Conservation (phyloP, 2,797 vertebrate species). For the Triplophysa bombifrons region DNA sequence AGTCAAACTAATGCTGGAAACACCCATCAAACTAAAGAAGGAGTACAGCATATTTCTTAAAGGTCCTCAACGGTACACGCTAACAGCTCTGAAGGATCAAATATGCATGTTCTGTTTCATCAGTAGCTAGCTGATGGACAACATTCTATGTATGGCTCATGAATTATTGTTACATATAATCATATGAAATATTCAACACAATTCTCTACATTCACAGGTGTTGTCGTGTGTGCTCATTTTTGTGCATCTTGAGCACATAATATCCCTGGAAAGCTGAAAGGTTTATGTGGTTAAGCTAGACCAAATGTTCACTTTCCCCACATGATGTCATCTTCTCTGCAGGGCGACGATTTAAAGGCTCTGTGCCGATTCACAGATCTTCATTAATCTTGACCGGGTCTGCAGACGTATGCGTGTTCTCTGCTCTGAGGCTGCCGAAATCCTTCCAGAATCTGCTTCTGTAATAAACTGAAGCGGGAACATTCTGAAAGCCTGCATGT, state of each 20-base stretch:
- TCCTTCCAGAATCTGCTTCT: slow-evolving; percentile 18
- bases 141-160: slow-evolving; percentile 1
- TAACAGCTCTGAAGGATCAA: slow-evolving; percentile 2
- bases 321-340: slow-evolving; percentile 20
- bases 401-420: slow-evolving; percentile 6
- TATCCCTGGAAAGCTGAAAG: not conserved
- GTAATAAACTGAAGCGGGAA: slow-evolving; percentile 8
- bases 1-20: not conserved
- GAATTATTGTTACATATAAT: not conserved
- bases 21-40: no score
- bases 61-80: no score
- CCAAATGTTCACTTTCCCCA: slow-evolving; percentile 17
- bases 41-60: no score
- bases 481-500: slow-evolving; percentile 20
- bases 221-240: slow-evolving; percentile 12
- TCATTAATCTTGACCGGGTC: slow-evolving; percentile 14
- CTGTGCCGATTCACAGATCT: not conserved
- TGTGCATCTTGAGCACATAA: slow-evolving; percentile 10
- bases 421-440: slow-evolving; percentile 8
- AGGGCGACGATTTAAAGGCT: slow-evolving; percentile 29
- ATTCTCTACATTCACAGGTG: slow-evolving; percentile 10
- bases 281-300: slow-evolving; percentile 6
- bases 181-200: not conserved
- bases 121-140: slow-evolving; percentile 12
- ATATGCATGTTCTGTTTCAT: slow-evolving; percentile 2